These are phyloP conservation scores for Trachelus troglodyta DNA, from an alignment of 2,888 invertebrate genomes.

Conservation along the genomic window DNA sequence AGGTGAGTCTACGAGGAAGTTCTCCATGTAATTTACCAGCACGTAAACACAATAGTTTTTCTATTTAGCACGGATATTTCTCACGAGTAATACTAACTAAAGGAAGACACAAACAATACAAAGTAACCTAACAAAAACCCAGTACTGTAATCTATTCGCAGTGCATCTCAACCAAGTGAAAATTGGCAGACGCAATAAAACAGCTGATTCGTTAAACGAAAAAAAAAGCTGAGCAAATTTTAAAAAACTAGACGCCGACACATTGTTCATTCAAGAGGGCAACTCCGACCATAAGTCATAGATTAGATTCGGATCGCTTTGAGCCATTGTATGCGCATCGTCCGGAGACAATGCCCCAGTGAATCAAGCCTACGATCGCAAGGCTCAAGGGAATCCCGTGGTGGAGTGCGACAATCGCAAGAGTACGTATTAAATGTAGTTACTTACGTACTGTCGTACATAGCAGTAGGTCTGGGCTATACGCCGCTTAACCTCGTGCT, in stretches of 20 bases:
- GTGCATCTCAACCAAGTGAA: background rate
- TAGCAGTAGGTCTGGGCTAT: background rate
- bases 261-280: slow-evolving; percentile 48
- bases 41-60: background rate
- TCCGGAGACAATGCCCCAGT: slow-evolving; percentile 45
- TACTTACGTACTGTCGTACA: background rate
- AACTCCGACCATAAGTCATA: slow-evolving; percentile 46
- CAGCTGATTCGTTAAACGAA: slow-evolving; percentile 26
- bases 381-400: slow-evolving; percentile 33
- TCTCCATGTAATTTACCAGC: background rate
- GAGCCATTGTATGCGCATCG: slow-evolving; percentile 51
- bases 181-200: background rate
- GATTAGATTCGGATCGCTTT: slow-evolving; percentile 50
- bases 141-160: background rate
- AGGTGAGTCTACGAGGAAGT: background rate
- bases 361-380: slow-evolving; percentile 42
- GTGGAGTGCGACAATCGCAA: background rate
- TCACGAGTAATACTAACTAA: background rate
- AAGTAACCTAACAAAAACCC: background rate
- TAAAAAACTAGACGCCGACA: slow-evolving; percentile 19
- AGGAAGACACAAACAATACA: background rate
- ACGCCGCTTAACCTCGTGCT: background rate
- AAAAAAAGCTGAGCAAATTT: slow-evolving; percentile 17
- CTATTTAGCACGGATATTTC: background rate
- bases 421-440: background rate